Base-by-base conservation (phyloP, 2,797 vertebrate genomes). In the Myotis daubentonii region DNA sequence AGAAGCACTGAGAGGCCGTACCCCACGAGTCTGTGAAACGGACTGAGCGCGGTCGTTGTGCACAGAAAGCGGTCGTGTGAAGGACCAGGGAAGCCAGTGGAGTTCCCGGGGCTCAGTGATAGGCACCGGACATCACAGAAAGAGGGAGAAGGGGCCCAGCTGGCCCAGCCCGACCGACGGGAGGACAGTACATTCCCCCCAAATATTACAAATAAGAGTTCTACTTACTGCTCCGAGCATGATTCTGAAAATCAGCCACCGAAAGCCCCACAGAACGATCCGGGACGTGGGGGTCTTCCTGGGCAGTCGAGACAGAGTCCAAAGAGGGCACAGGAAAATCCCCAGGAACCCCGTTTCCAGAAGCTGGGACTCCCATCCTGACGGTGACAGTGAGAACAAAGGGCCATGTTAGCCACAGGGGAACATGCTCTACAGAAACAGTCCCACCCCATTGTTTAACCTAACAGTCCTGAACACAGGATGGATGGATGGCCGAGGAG, bases 181-280 rank as follows among this genome's bases (percentile, higher is more conserved):
- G 51, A 51, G 16, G 65, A 51, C 25, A 4, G 30, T 23, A 13
- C 2, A 6, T 53, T 20, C 1, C 20, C 17, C 36, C 10, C 7
- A 68, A 79, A 65, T 1, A 19, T 2, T 10, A 25, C 4, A 9
- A 22, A 33, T 3, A 7, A 28, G 57, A 49, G 55, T 22, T 88
- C 72, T 95, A 99, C 99, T 99, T 97, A 99, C 99, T 28, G 99
- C 99, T 95, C 99, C 99, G 0, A 99, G 98, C 99, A 99, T 99
- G 98, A 99, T 99, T 97, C 99, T 99, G 95, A 99, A 99, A 16
- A 99, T 99, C n/a, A 99, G 99, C 99, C 99, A 99, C 10, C 99
- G 99, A 96, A 99, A 99, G 65, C 98, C 98, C 99, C 99, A 99
- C 96, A 99, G 98, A 97, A 99, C 98, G 36, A 99, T 96, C 22